These are phyloP conservation scores for Brevipalpus yothersi DNA, from an alignment of 1,140 invertebrate species.

Conservation along the genomic window DNA sequence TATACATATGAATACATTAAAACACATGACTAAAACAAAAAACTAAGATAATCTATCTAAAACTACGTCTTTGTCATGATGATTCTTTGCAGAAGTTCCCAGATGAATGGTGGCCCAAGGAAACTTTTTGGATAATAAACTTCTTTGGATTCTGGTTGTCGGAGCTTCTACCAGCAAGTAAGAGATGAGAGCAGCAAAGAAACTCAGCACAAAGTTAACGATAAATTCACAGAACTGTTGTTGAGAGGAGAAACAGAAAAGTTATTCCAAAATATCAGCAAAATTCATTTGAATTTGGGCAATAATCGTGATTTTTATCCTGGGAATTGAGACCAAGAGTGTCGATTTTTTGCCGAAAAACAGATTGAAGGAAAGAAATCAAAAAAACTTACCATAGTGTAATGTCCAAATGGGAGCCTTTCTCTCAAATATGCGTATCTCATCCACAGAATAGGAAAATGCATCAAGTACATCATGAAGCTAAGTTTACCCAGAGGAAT, in stretches of 20 bases:
- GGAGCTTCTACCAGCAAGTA: slow-evolving; percentile 10
- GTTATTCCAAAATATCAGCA: background rate
- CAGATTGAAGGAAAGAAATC: background rate
- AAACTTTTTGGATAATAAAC: too few species aligned
- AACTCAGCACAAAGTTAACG: slow-evolving; percentile 10
- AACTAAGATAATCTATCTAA: too few species aligned
- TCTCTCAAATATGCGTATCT: slow-evolving; percentile 22
- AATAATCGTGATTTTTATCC: too few species aligned
- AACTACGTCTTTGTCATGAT: too few species aligned
- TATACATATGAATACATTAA: too few species aligned
- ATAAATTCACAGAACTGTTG: slow-evolving; percentile 11
- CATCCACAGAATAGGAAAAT: slow-evolving; percentile 48
- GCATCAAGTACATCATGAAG: slow-evolving; percentile 68
- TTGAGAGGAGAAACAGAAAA: background rate
- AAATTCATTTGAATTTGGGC: background rate
- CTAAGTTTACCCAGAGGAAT: slow-evolving; percentile 64
- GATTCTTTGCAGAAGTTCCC: too few species aligned
- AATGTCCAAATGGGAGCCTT: slow-evolving; percentile 9
- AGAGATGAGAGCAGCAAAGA: slow-evolving; percentile 5
- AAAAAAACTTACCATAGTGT: slow-evolving; percentile 9
- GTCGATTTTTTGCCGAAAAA: background rate
- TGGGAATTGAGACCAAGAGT: background rate
- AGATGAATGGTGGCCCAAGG: too few species aligned
- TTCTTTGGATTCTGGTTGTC: background rate
- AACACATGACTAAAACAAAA: too few species aligned